Base-by-base conservation (phyloP, 2,797 vertebrate species). In the Sebastes matsubarae region DNA sequence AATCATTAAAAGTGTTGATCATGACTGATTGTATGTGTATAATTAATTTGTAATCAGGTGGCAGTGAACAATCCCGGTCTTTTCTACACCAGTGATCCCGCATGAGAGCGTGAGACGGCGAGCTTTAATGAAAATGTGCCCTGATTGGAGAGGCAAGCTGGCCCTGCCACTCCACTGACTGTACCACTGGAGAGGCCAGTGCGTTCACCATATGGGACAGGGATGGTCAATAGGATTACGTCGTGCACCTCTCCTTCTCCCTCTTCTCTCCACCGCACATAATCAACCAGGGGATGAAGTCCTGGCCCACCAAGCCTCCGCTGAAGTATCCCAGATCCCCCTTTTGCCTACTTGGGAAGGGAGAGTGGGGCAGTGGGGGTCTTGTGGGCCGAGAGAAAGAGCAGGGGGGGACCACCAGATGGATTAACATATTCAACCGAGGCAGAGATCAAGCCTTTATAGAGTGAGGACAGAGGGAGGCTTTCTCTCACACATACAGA, bases 371-470 rank as follows among this genome's bases (percentile, higher is more conserved):
- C 91, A 86, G 89, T 88, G 89, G 93, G 90, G 93, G 89, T 92
- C 90, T 95, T 87, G 91, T 93, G 94, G 93, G 87, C 90, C 87
- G 89, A 88, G 85, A 87, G 87, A 90, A 88, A 89, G 83, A 88
- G 80, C 87, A 58, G 65, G 71, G 72, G 72, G 86, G 86, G 90
- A 87, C 84, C 88, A 90, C 82, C 91, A 91, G 88, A 89, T 90
- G 93, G 95, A 96, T 96, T 96, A 96, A 94, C 95, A 95, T 96
- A 95, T 96, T 96, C 94, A 96, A 94, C 94, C 88, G 93, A 94
- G 93, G 93, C 94, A 94, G 92, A 95, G 94, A 96, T 95, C 94
- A 95, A 94, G 92, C 84, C 90, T 94, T 94, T 94, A 94, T 93
- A 89, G 91, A 94, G 89, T 86, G 89, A 92, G 89, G 91, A 92